These are phyloP conservation scores for Eurytoma californica DNA, from an alignment of 2,888 invertebrate species.

Conservation along the genomic window DNA sequence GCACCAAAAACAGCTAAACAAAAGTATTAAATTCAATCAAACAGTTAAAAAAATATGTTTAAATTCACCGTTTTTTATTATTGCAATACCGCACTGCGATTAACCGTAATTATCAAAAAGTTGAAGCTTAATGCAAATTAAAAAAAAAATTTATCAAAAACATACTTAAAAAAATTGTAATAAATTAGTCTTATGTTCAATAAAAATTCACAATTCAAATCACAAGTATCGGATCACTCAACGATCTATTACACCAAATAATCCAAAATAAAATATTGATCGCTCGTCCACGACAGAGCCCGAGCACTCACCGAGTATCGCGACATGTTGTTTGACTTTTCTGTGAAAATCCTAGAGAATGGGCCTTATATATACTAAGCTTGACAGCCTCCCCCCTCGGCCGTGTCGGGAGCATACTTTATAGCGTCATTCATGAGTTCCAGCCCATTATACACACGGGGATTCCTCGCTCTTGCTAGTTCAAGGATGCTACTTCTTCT, in stretches of 20 bases:
- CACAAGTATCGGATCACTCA: neutral
- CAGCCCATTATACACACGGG: neutral
- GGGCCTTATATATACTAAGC: conserved; percentile 11
- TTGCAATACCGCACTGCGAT: neutral
- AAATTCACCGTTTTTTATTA: too few species aligned
- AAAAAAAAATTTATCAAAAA: too few species aligned
- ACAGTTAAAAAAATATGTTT: too few species aligned
- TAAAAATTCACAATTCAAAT: neutral
- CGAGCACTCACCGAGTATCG: conserved; percentile 13
- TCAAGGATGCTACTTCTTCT: conserved; percentile 14
- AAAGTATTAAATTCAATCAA: neutral
- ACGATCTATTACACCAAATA: neutral
- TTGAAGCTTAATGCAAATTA: too few species aligned
- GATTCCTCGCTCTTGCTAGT: neutral
- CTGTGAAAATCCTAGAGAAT: conserved; percentile 6
- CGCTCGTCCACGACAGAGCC: neutral
- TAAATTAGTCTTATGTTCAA: too few species aligned
- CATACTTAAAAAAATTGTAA: too few species aligned
- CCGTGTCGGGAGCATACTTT: neutral
- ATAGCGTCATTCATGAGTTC: conserved; percentile 5
- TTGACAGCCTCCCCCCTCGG: neutral
- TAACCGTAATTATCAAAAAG: too few species aligned
- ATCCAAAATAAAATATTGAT: neutral
- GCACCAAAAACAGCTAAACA: neutral
- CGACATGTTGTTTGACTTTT: conserved; percentile 10